Evolutionary conservation across 2,888 invertebrate species (phyloP), one percentile per base, ranked within the genome.

Genomic region (Elysia crispata): DNA sequence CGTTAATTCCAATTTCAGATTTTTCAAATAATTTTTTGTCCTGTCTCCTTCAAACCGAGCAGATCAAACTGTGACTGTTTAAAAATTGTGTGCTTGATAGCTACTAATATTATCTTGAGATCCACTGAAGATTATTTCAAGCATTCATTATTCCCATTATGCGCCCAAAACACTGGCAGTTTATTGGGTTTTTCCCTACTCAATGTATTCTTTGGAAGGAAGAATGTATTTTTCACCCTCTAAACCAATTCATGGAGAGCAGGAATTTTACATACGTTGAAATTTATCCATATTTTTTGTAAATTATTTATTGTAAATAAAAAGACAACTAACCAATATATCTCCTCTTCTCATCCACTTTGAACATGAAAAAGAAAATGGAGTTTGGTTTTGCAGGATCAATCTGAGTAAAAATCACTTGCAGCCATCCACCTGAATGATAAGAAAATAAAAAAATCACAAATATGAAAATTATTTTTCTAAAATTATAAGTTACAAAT

Each of bases 321-420:
- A 3, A 41, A 41, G 11, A 41, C 41, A 41, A 79, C 83, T 84
- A 84, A 89, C 89, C 87, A 70, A 86, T 81, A 83, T 89, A 89
- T 82, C 86, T 86, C 41, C 87, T 77, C 54, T 82, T 81, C 20
- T 83, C 83, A 54, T 87, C 83, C 31, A 89, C 73, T 76, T 86
- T 84, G 28, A 87, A 79, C 64, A 85, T 86, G 83, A 89, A 88
- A 69, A 83, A 86, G 81, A 83, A 89, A 1, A 75, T 72, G 33
- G 82, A 82, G 18, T 83, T 77, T 41, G 87, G 87, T 69, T 88
- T 85, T 41, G 86, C 85, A 62, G 84, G 85, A 79, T 88, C 86
- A 30, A 89, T 84, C 25, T 85, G 81, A 23, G 86, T 87, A 76
- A 89, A 87, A n/a, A 88, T 84, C 41, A 87, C 84, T 76, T 88